These are phyloP conservation scores for Drosophila navojoa DNA, from an alignment of 1,140 invertebrate species.

Conservation along the genomic window DNA sequence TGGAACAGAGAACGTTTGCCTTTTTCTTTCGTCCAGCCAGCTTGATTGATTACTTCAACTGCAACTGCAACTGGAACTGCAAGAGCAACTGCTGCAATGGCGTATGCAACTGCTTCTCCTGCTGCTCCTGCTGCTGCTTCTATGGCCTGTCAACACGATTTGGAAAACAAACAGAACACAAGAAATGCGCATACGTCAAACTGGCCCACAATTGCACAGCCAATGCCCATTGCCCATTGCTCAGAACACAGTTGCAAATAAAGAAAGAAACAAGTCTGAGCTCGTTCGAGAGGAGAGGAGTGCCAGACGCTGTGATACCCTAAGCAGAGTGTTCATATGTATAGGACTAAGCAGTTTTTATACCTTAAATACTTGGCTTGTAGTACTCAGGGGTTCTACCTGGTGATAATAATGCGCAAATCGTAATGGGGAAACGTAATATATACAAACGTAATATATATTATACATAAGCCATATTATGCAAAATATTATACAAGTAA, in stretches of 20 bases:
- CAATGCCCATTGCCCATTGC: conserved; percentile 15
- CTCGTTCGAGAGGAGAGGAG: not conserved
- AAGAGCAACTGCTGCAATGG: not conserved
- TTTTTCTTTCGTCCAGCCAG: conserved; percentile 12
- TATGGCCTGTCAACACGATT: conserved; percentile 72
- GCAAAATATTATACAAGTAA: too few relatives aligned
- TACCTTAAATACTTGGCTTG: too few relatives aligned
- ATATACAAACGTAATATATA: too few relatives aligned
- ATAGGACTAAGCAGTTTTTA: too few relatives aligned
- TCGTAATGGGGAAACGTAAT: too few relatives aligned
- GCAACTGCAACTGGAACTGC: conserved; percentile 20
- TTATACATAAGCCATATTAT: too few relatives aligned
- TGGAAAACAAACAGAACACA: conserved; percentile 59
- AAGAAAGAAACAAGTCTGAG: conserved; percentile 1
- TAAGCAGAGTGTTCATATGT: not conserved
- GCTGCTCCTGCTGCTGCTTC: conserved; percentile 11
- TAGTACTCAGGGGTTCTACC: too few relatives aligned
- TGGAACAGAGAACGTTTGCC: conserved; percentile 30
- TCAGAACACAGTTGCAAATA: conserved; percentile 28
- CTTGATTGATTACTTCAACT: conserved; percentile 63
- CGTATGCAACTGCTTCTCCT: conserved; percentile 8
- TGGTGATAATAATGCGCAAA: too few relatives aligned
- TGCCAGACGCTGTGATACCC: not conserved
- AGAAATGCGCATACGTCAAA: conserved; percentile 63
- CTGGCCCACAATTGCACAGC: conserved; percentile 75